Evolutionary conservation across 2,797 vertebrate genomes (phyloP), one percentile per base, ranked within the genome.

Genomic region (Clarias laeviceps): DNA sequence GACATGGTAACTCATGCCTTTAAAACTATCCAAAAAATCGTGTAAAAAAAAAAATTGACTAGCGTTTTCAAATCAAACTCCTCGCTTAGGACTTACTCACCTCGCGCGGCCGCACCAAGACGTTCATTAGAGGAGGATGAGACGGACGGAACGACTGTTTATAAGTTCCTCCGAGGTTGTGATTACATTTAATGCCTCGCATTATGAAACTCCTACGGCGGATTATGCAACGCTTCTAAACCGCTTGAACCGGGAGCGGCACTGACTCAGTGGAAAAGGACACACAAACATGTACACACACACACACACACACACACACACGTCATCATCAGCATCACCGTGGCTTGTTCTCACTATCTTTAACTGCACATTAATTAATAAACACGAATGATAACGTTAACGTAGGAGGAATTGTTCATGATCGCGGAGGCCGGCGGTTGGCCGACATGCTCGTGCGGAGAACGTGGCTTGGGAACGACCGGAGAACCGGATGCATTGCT

Each of bases 371-470:
- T 45, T n/a, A n/a, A 24, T 24, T 73, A 74, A 54, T 27, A 15
- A 54, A 54, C 45, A 72, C 9, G 54, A 12, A 76, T 32, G 59
- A 4, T 54, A 73, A 45, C 79, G 79, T 62, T 72, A 83, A 40
- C 29, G 78, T 61, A 24, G 54, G 54, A 40, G 54, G 72, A 27
- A 68, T 77, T 72, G 59, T 81, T 82, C 62, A 54, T 50, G 56
- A 77, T 15, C 56, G 74, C 8, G 22, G 61, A 86, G 82, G 77
- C 62, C 37, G n/a, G 20, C 2, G 70, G 15, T 17, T 50, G 70
- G 69, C 24, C 20, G 32, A 2, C 7, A 9, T 12, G 17, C 56
- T 88, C 78, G 78, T 83, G 45, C 5, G 24, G 6, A 18, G 18
- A 57, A 29, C 56, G 54, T 18, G 50, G 54, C 68, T 4, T 70